Percentiles rank a stretch among this genome's conserved stretches.
These are phyloP conservation scores for Sebastes hopkinsi DNA, from an alignment of 2,797 vertebrate genomes.

Conservation along the genomic window DNA sequence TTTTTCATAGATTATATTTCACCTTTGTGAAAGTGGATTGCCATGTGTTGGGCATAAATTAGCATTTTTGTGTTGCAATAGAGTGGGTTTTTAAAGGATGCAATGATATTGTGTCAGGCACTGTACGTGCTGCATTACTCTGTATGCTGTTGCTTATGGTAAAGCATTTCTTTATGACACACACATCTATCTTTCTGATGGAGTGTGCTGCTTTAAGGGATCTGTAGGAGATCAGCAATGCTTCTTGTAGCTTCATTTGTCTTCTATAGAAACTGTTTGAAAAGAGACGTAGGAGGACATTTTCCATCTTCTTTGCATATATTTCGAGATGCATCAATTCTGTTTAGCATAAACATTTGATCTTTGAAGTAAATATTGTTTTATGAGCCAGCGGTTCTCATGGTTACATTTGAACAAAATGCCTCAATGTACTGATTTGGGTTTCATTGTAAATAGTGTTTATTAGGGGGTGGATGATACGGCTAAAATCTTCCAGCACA, in stretches of 20 bases:
- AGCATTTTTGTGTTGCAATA: background rate
- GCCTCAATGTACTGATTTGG: background rate
- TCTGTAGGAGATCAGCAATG: conserved; percentile 13
- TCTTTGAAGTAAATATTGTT: background rate
- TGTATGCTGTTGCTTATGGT: conserved; percentile 4
- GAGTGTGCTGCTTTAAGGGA: conserved; percentile 36
- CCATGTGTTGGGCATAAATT: background rate
- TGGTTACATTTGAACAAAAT: background rate
- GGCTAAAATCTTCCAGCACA: background rate
- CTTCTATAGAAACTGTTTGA: conserved; percentile 22
- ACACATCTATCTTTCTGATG: conserved; percentile 49
- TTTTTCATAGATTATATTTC: background rate
- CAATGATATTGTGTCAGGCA: conserved; percentile 7
- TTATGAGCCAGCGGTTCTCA: background rate
- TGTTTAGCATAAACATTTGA: background rate
- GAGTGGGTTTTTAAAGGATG: background rate
- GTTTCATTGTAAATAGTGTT: background rate
- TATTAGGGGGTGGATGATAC: background rate
- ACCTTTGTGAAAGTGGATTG: background rate
- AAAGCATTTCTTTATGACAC: conserved; percentile 52
- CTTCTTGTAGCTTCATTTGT: conserved; percentile 19
- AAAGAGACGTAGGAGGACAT: conserved; percentile 21
- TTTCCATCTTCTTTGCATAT: conserved; percentile 11
- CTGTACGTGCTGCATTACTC: background rate
- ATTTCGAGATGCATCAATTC: background rate